Evolutionary conservation across 2,113 vertebrate species (phyloP).

Genomic region (Lepidiolamprologus cunningtoni): DNA sequence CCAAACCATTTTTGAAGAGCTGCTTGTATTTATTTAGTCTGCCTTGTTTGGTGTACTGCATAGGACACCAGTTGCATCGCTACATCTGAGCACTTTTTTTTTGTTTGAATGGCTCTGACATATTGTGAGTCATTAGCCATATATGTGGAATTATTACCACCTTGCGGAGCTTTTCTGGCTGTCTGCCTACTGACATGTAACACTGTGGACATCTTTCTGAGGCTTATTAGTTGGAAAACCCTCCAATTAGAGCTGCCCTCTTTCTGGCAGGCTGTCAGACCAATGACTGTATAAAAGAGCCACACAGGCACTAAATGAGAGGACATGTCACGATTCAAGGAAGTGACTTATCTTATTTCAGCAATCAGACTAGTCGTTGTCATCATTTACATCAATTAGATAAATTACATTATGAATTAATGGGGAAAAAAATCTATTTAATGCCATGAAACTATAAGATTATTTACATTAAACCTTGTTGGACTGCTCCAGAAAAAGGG

Average conservation of each 20-base stretch:
- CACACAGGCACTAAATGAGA: constrained; percentile 3
- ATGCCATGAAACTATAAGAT: not conserved
- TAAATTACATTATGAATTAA: not conserved
- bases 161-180: not conserved
- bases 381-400: not conserved
- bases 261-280: constrained; percentile 17
- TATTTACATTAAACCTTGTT: not conserved
- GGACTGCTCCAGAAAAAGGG: not conserved
- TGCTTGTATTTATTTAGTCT: not conserved
- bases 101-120: not conserved
- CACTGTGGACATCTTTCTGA: not conserved
- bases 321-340: not conserved
- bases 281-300: not conserved
- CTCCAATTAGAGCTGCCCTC: constrained; percentile 45
- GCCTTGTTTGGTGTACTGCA: not conserved
- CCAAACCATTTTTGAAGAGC: not conserved
- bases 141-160: not conserved
- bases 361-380: not conserved
- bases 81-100: not conserved
- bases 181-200: not conserved
- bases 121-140: not conserved
- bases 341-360: not conserved
- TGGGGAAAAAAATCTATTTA: not conserved
- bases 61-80: not conserved
- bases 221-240: not conserved